Conservation (phyloP, 2,888 invertebrate genomes). For the Acholoe squamosa region DNA sequence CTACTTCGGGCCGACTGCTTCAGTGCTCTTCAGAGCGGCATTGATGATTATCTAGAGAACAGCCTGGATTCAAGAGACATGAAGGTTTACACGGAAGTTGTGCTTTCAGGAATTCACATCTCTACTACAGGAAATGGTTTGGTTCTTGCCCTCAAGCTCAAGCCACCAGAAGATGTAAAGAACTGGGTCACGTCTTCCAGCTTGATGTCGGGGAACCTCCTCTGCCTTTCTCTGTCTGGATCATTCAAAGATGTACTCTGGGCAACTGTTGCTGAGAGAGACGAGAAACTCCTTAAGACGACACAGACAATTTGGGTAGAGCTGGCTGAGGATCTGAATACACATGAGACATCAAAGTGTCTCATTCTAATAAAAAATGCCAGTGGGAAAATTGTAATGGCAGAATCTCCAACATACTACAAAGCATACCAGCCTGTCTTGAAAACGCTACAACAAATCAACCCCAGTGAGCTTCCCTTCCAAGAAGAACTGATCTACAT, state of each 20-base stretch:
- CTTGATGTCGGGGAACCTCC: constrained; percentile 62
- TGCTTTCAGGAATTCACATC: not conserved
- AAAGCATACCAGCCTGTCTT: constrained; percentile 90
- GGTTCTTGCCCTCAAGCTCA: not conserved
- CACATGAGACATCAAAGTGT: not conserved
- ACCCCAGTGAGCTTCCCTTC: constrained; percentile 87
- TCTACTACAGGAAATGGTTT: not conserved
- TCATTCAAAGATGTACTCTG: constrained; percentile 44
- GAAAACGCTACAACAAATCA: constrained; percentile 87
- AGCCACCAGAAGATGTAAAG: not conserved
- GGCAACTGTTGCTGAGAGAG: constrained; percentile 61
- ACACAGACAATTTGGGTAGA: constrained; percentile 39
- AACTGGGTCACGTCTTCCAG: constrained; percentile 56
- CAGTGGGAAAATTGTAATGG: constrained; percentile 84
- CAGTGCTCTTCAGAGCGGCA: not conserved
- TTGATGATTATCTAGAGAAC: not conserved
- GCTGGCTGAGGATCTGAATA: constrained; percentile 41
- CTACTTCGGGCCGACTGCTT: constrained; percentile 6
- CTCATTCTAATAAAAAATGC: not conserved
- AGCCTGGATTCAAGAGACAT: not conserved
- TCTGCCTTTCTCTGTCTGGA: constrained; percentile 52
- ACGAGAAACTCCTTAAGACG: constrained; percentile 40
- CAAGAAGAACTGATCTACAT: constrained; percentile 87
- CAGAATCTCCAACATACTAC: constrained; percentile 90
- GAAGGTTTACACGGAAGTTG: not conserved